A percentile compares a stretch with the other conserved stretches of the same genome.
These are phyloP conservation scores for Psix sp. DNA, from an alignment of 1,140 invertebrate species.

Conservation along the genomic window DNA sequence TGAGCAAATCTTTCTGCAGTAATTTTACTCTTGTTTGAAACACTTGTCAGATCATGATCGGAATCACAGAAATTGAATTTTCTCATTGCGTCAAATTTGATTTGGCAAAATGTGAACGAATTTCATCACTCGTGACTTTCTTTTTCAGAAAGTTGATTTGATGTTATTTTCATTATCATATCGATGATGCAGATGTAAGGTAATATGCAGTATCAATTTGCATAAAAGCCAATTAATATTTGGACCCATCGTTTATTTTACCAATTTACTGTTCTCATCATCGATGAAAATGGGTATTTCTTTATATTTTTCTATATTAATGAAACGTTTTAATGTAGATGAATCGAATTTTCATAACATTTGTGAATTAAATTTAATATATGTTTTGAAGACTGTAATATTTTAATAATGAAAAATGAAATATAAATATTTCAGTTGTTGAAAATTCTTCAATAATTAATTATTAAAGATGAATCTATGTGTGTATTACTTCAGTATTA, in stretches of 20 bases:
- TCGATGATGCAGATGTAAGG: slow-evolving; percentile 2
- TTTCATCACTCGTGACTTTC: slow-evolving; percentile 29
- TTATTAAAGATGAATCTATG: too few relatives aligned
- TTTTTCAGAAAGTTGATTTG: slow-evolving; percentile 41
- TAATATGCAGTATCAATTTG: slow-evolving; percentile 2
- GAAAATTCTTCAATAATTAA: too few relatives aligned
- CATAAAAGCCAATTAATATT: slow-evolving; percentile 18
- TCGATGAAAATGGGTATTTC: background rate
- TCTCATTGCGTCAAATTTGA: slow-evolving; percentile 34
- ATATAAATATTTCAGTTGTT: too few relatives aligned
- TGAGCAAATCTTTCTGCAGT: slow-evolving; percentile 8
- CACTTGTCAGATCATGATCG: slow-evolving; percentile 22
- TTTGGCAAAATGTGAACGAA: slow-evolving; percentile 26
- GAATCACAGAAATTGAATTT: slow-evolving; percentile 36
- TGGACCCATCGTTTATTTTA: slow-evolving; percentile 1
- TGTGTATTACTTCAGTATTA: too few relatives aligned
- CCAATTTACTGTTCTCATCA: slow-evolving; percentile 7
- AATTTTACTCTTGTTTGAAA: slow-evolving; percentile 28
- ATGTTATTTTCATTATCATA: slow-evolving; percentile 21
- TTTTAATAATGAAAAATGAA: too few relatives aligned
- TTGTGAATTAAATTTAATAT: too few relatives aligned
- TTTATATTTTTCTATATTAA: too few relatives aligned
- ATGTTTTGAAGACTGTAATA: too few relatives aligned
- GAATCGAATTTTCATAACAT: too few relatives aligned
- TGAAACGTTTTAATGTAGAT: too few relatives aligned